Evolutionary conservation across 1,140 invertebrate species (phyloP).

Genomic region (Grapholita molesta): DNA sequence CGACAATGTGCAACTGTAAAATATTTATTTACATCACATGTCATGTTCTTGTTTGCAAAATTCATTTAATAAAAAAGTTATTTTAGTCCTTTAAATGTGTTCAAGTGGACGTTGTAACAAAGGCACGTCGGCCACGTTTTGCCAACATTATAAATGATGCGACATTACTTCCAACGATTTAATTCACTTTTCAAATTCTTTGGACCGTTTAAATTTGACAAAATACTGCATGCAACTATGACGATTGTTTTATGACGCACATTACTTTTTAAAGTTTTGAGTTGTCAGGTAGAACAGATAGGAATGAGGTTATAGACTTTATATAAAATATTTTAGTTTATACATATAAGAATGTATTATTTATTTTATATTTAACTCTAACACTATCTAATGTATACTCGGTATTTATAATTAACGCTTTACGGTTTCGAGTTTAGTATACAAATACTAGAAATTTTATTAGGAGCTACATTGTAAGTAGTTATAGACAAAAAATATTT

Average conservation of each 20-base stretch:
- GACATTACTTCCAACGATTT: background rate
- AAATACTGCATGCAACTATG: background rate
- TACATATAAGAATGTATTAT: too few relatives aligned
- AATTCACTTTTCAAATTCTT: conserved; percentile 4
- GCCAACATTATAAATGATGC: background rate
- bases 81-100: conserved; percentile 35
- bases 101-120: conserved; percentile 24
- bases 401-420: background rate
- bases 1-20: background rate
- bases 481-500: too few relatives aligned
- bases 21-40: background rate
- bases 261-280: too few relatives aligned
- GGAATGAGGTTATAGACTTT: too few relatives aligned
- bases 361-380: too few relatives aligned
- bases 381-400: too few relatives aligned
- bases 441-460: too few relatives aligned
- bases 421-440: background rate
- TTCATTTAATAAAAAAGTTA: conserved; percentile 23
- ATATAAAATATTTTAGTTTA: too few relatives aligned
- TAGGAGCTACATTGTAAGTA: too few relatives aligned
- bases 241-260: too few relatives aligned
- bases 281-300: too few relatives aligned
- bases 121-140: conserved; percentile 27
- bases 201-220: background rate
- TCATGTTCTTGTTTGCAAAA: conserved; percentile 1